Base-by-base conservation (phyloP, 1,140 invertebrate genomes). In the Mactra quadrangularis region DNA sequence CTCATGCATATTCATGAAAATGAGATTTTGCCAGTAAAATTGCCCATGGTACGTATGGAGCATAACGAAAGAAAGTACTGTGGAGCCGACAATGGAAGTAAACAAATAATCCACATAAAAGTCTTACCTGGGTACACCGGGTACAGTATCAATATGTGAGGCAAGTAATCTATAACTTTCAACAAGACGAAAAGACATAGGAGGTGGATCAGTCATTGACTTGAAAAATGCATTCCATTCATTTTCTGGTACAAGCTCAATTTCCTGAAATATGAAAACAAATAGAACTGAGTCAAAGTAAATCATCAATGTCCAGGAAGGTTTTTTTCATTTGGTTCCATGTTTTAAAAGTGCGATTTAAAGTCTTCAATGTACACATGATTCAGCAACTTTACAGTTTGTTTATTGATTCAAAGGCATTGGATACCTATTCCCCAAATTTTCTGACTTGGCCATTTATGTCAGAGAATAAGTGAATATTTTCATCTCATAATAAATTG, bases 221-320 rank as follows among this genome's bases (percentile, higher is more conserved):
- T 81, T 59, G 13, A 81, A 35, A 53, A 81, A 81, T 1, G n/a
- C 35, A 2, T 59, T 60, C 77, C 77, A 81, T 38, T 81, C 77
- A 47, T 45, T 71, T 50, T 81, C 77, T 41, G 62, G 62, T 15
- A 81, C 66, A 1, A 81, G 15, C n/a, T 29, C 41, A 22, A 70
- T 81, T 68, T 66, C 60, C 76, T 78, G 62, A 15, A 64, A 78
- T 15, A n/a, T 55, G 7, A 31, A 47, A 17, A 70, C 7, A n/a
- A n/a, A 62, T 22, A 22, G 9, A 57, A 38, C 6, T 4, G 4
- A 6, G 4, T 53, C 27, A 7, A 6, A n/a, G 4, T 62, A 7
- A 62, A 62, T 27, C 3, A 35, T 6, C 4, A 15, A 29, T 33
- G 27, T 17, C 7, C 25, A 15, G 3, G 7, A 4, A 62, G 7